Evolutionary conservation across 2,888 invertebrate species (phyloP).

Genomic region (Polymixis flavicincta): DNA sequence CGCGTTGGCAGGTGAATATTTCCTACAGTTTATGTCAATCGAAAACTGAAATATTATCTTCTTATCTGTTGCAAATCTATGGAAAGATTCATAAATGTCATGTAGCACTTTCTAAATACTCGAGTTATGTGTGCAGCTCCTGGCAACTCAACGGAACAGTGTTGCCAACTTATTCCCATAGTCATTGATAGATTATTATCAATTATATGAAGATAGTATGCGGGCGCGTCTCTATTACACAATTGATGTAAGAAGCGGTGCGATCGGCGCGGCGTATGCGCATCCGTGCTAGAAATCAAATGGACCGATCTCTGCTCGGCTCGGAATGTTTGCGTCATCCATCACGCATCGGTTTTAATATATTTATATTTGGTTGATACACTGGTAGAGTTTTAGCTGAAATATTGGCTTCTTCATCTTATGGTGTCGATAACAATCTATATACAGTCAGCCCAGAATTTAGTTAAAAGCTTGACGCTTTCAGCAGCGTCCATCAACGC

Average conservation of each 20-base stretch:
- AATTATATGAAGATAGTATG: constrained; percentile 50
- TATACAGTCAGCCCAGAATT: no score
- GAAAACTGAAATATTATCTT: background rate
- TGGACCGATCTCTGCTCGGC: constrained; percentile 73
- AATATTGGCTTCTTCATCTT: no score
- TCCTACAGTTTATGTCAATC: background rate
- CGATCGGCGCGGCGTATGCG: constrained; percentile 60
- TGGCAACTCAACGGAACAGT: constrained; percentile 17
- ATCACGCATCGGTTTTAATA: constrained; percentile 42
- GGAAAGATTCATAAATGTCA: background rate
- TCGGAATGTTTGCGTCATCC: constrained; percentile 70
- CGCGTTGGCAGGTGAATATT: background rate
- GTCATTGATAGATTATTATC: constrained; percentile 49
- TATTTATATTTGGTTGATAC: constrained; percentile 1
- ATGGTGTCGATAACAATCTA: no score
- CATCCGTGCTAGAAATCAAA: constrained; percentile 80
- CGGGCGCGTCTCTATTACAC: constrained; percentile 65
- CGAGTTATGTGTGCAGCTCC: background rate
- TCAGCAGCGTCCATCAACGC: no score
- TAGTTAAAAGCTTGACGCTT: no score
- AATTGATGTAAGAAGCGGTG: constrained; percentile 58
- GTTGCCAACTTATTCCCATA: constrained; percentile 52
- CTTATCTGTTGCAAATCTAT: background rate
- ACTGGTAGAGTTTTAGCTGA: background rate
- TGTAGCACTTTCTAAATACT: background rate